phyloP scores from a whole-genome alignment of 2,113 vertebrate genomes.

The Tenrec ecaudatus region DNA sequence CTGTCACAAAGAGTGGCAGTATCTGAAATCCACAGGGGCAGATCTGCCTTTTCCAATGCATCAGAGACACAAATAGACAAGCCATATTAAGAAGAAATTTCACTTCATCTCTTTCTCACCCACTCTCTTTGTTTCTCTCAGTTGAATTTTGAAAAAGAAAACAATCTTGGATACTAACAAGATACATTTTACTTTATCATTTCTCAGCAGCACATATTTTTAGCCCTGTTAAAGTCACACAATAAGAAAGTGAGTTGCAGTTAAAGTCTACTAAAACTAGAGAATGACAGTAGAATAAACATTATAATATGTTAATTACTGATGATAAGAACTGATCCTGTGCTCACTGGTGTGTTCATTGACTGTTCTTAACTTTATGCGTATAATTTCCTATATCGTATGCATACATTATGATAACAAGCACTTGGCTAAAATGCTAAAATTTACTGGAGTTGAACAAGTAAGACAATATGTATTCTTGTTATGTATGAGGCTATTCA shows the following conservation, averaged over 20 bases:
- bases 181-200: neutral
- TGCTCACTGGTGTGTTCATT: neutral
- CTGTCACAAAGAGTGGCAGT: too few relatives aligned
- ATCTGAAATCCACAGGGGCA: too few relatives aligned
- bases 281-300: neutral
- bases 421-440: neutral
- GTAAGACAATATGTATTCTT: neutral
- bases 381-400: neutral
- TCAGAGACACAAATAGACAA: too few relatives aligned
- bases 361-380: neutral
- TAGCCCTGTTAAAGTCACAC: neutral
- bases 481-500: neutral
- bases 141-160: neutral
- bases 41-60: too few relatives aligned
- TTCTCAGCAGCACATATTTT: neutral
- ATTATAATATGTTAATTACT: neutral
- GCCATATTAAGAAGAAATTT: too few relatives aligned
- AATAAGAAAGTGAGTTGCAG: neutral
- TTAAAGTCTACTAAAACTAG: neutral
- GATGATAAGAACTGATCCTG: neutral
- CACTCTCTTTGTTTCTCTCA: neutral
- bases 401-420: neutral
- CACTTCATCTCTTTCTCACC: neutral
- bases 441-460: slow-evolving; percentile 36
- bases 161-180: neutral